Conservation (phyloP, 2,888 invertebrate species). For the Scaptomyza cyrtandrae region DNA sequence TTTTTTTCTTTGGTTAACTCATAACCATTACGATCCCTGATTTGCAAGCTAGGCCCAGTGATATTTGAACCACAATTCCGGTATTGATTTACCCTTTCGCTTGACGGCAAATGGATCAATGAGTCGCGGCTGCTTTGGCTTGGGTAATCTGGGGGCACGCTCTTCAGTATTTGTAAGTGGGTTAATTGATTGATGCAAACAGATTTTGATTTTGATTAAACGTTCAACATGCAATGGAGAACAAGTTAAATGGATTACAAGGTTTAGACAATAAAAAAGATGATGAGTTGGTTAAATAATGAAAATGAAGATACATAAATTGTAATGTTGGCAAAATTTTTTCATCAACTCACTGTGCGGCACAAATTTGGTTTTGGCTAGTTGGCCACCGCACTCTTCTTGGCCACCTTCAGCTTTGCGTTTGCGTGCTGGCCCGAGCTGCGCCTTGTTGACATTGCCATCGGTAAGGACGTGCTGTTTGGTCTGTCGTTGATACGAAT, state of each 20-base stretch:
- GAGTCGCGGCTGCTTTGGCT: conserved; percentile 67
- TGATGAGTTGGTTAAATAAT: background rate
- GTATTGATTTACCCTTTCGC: conserved; percentile 82
- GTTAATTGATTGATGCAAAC: conserved; percentile 38
- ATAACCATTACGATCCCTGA: conserved; percentile 49
- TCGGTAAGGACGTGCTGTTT: conserved; percentile 50
- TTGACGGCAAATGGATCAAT: conserved; percentile 83
- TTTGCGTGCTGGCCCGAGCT: conserved; percentile 83
- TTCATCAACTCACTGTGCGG: conserved; percentile 62
- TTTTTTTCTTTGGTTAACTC: background rate
- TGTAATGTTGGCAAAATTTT: background rate
- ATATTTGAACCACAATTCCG: background rate
- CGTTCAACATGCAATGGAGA: conserved; percentile 34
- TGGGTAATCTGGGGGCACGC: conserved; percentile 60
- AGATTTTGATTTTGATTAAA: conserved; percentile 4
- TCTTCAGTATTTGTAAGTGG: conserved; percentile 20
- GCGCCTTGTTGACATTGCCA: conserved; percentile 48
- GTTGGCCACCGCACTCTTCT: conserved; percentile 83
- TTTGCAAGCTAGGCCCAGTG: background rate
- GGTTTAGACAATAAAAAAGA: background rate
- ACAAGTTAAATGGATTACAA: conserved; percentile 1
- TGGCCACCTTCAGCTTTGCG: conserved; percentile 85
- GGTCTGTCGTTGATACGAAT: conserved; percentile 45
- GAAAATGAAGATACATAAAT: background rate
- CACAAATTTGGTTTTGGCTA: conserved; percentile 74